Evolutionary conservation across 2,113 vertebrate genomes (phyloP).

Genomic region (Nerophis lumbriciformis): DNA sequence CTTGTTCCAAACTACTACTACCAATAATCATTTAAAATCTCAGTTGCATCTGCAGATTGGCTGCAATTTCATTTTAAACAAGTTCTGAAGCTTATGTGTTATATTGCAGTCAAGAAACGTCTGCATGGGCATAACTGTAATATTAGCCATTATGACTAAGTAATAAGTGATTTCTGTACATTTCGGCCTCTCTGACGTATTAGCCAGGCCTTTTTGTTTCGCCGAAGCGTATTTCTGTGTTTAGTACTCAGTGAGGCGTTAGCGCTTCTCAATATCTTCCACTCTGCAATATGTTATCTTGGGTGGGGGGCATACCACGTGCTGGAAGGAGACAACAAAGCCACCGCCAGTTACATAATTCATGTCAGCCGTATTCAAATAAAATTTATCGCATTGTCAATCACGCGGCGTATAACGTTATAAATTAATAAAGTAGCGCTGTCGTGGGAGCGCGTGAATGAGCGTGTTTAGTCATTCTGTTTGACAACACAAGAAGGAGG

Average conservation of each 20-base stretch:
- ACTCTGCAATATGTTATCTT: conserved; percentile 68
- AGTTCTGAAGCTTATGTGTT: too few species aligned
- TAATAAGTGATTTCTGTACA: too few species aligned
- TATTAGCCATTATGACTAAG: too few species aligned
- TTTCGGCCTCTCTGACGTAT: too few species aligned
- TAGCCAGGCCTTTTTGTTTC: too few species aligned
- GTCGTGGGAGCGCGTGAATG: conserved; percentile 72
- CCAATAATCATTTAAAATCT: too few species aligned
- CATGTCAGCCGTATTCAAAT: conserved; percentile 76
- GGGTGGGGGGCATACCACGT: conserved; percentile 32
- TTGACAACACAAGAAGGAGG: conserved; percentile 75
- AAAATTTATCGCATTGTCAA: conserved; percentile 76
- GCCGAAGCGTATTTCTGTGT: not conserved
- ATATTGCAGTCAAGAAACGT: too few species aligned
- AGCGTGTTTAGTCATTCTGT: conserved; percentile 77
- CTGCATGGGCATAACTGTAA: too few species aligned
- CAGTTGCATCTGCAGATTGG: too few species aligned
- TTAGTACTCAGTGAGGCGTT: conserved; percentile 56
- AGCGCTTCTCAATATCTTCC: conserved; percentile 59
- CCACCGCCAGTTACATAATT: conserved; percentile 71
- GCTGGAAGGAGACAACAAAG: conserved; percentile 61
- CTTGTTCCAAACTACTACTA: too few species aligned
- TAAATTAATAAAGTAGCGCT: conserved; percentile 69
- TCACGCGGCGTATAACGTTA: conserved; percentile 66
- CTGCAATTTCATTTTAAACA: too few species aligned